A percentile compares a stretch with the other conserved stretches of the same genome.
Conservation (phyloP, 2,113 vertebrate genomes). For the Ranitomeya variabilis region DNA sequence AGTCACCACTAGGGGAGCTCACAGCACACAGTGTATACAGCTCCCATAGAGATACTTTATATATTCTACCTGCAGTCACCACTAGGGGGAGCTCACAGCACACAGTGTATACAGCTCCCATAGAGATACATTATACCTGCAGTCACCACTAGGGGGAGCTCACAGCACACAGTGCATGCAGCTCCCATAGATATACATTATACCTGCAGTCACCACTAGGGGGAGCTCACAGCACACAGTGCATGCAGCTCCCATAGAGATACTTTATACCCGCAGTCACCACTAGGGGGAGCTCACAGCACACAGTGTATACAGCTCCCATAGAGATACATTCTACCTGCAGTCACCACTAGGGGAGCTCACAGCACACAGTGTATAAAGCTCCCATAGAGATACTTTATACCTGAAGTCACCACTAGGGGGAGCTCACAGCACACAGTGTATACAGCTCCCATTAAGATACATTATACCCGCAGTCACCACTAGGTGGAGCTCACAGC, state of each 20-base stretch:
- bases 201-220: neutral
- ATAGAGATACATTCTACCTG: no score
- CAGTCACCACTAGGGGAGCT: no score
- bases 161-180: neutral
- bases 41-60: no score
- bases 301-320: neutral
- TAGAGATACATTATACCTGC: neutral
- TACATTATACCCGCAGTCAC: no score
- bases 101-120: neutral
- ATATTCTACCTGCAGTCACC: neutral
- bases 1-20: no score
- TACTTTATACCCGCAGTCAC: neutral
- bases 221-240: neutral
- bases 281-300: neutral
- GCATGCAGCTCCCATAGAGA: no score
- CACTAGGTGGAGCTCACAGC: neutral
- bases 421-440: no score
- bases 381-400: no score
- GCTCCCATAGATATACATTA: neutral
- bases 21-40: no score
- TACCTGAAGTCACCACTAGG: no score
- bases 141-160: neutral
- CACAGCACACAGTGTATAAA: no score
- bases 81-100: neutral
- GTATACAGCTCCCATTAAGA: no score